Conservation (phyloP, 1,140 invertebrate species). For the Drosophila sp. region DNA sequence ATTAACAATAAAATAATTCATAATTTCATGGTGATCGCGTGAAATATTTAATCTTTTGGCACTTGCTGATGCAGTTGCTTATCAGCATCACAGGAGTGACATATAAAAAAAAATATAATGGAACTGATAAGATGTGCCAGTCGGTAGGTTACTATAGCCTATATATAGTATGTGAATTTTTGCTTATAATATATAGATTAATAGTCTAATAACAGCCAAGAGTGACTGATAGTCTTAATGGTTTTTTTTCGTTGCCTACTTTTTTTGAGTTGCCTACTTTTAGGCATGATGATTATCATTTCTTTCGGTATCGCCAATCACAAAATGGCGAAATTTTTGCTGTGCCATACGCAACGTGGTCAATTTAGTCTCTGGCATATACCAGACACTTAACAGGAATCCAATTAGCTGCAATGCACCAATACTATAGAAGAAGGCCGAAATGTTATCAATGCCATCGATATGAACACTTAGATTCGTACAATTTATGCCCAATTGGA, state of each 20-base stretch:
- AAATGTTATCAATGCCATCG: background rate
- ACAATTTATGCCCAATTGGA: constrained; percentile 50
- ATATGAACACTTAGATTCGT: constrained; percentile 23
- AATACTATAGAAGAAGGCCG: constrained; percentile 48
- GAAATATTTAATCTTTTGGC: background rate
- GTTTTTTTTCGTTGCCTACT: constrained; percentile 12
- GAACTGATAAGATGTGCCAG: constrained; percentile 21
- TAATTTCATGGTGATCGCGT: background rate
- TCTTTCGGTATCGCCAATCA: constrained; percentile 13
- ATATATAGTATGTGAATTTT: background rate
- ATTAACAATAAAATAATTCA: background rate
- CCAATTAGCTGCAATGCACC: constrained; percentile 49
- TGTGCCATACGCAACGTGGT: constrained; percentile 64
- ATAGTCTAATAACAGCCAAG: constrained; percentile 33
- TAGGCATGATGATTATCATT: constrained; percentile 14
- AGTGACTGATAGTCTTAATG: constrained; percentile 28
- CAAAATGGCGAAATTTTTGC: constrained; percentile 61
- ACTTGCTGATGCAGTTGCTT: constrained; percentile 2
- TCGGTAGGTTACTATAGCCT: background rate
- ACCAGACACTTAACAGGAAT: constrained; percentile 54
- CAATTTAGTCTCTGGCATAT: constrained; percentile 69
- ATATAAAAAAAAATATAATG: background rate
- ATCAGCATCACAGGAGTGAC: background rate
- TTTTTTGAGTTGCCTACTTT: constrained; percentile 32
- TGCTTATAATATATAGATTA: constrained; percentile 20